These are phyloP conservation scores for Morpho deidamia DNA, from an alignment of 2,888 invertebrate species.

Conservation along the genomic window DNA sequence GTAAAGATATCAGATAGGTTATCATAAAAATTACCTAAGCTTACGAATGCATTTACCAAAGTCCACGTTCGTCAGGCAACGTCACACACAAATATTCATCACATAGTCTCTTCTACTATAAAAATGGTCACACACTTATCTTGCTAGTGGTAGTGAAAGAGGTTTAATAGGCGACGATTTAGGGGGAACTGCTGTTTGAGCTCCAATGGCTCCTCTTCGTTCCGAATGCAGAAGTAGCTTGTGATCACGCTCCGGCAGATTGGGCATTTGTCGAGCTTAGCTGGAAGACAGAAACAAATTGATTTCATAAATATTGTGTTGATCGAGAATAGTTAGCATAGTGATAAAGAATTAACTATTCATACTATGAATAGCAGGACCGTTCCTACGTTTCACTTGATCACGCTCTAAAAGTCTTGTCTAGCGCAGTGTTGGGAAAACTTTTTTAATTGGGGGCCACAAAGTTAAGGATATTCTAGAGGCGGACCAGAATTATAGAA, in stretches of 20 bases:
- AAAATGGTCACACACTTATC: background rate
- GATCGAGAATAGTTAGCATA: too few species aligned
- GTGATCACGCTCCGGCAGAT: constrained; percentile 91
- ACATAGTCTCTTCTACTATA: background rate
- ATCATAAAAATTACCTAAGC: background rate
- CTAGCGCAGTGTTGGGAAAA: too few species aligned
- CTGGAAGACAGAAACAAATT: constrained; percentile 44
- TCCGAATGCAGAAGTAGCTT: constrained; percentile 89
- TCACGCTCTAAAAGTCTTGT: too few species aligned
- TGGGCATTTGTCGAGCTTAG: constrained; percentile 89
- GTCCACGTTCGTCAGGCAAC: background rate
- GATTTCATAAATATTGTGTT: too few species aligned
- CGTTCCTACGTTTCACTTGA: too few species aligned
- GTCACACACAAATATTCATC: background rate
- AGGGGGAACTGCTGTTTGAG: constrained; percentile 77
- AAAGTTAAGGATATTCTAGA: too few species aligned
- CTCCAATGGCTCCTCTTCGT: constrained; percentile 83
- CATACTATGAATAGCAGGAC: too few species aligned
- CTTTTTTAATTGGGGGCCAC: too few species aligned
- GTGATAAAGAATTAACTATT: too few species aligned
- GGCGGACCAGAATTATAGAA: too few species aligned
- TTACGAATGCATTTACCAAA: background rate
- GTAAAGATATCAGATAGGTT: too few species aligned
- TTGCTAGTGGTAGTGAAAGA: constrained; percentile 80
- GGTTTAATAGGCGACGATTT: constrained; percentile 85